phyloP scores from a whole-genome alignment of 1,140 invertebrate species.

The Pseudomyrmex pallidus region DNA sequence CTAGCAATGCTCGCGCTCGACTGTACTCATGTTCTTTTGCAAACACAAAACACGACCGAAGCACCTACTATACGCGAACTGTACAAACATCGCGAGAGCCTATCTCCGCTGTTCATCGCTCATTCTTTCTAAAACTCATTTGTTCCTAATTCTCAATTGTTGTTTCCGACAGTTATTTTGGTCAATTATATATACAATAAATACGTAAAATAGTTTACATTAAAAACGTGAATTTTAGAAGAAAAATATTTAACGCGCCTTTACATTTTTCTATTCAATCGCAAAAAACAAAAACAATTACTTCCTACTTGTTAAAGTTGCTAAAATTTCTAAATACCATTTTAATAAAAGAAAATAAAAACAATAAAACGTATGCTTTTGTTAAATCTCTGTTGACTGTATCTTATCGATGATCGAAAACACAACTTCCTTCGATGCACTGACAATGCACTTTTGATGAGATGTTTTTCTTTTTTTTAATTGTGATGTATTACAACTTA shows the following conservation, averaged over 20 bases:
- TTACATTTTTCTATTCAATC: too few species aligned
- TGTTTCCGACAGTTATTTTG: too few species aligned
- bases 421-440: not conserved
- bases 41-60: not conserved
- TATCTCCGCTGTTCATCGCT: conserved; percentile 2
- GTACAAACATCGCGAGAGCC: not conserved
- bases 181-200: not conserved
- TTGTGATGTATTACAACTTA: too few species aligned
- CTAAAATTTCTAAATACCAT: too few species aligned
- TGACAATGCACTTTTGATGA: too few species aligned
- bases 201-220: too few species aligned
- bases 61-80: conserved; percentile 23
- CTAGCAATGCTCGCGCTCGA: not conserved
- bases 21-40: conserved; percentile 7
- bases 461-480: too few species aligned
- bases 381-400: not conserved
- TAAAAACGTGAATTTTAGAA: too few species aligned
- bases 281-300: too few species aligned
- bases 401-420: not conserved
- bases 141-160: not conserved
- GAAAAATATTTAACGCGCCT: too few species aligned
- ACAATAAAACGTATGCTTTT: not conserved
- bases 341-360: not conserved
- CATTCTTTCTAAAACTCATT: not conserved
- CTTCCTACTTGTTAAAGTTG: too few species aligned